Conservation (phyloP, 1,140 invertebrate genomes). For the Lanistes nyassanus region DNA sequence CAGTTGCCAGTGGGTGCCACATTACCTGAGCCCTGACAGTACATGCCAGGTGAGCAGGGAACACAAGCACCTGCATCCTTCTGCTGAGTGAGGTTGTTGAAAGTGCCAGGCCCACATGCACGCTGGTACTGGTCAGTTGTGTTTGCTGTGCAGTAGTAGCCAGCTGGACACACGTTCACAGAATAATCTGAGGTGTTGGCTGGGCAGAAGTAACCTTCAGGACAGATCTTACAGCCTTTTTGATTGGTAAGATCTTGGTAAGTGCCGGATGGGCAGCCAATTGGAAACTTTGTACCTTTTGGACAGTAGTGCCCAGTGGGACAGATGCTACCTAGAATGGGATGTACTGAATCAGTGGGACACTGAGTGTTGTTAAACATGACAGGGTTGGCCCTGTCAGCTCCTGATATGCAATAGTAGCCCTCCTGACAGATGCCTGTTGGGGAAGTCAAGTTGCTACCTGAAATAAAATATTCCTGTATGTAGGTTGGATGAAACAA, state of each 20-base stretch:
- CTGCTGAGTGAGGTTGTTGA: constrained; percentile 53
- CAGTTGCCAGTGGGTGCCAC: constrained; percentile 53
- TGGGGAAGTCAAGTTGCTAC: constrained; percentile 53
- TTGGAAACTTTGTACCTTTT: constrained; percentile 55
- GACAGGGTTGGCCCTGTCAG: constrained; percentile 52
- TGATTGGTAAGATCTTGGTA: constrained; percentile 60
- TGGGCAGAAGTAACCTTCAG: constrained; percentile 57
- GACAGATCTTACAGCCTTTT: constrained; percentile 55
- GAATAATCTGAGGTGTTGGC: constrained; percentile 58
- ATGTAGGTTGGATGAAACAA: too few species aligned
- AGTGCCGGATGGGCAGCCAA: constrained; percentile 58
- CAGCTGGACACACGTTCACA: constrained; percentile 53
- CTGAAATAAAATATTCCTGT: constrained; percentile 33
- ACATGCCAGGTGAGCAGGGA: constrained; percentile 54
- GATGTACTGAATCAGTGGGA: constrained; percentile 55
- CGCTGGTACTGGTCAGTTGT: constrained; percentile 52
- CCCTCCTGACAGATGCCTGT: constrained; percentile 53
- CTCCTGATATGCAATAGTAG: constrained; percentile 58
- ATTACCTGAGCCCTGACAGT: constrained; percentile 60
- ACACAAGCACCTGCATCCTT: constrained; percentile 44
- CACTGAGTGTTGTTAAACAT: constrained; percentile 58
- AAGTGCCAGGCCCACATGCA: constrained; percentile 57
- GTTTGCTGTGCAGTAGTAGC: constrained; percentile 56
- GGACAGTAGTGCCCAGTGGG: constrained; percentile 62
- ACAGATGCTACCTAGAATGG: constrained; percentile 60